Evolutionary conservation across 2,888 invertebrate genomes (phyloP), one percentile per base, ranked within the genome.

Genomic region (Seira sanloemensis): DNA sequence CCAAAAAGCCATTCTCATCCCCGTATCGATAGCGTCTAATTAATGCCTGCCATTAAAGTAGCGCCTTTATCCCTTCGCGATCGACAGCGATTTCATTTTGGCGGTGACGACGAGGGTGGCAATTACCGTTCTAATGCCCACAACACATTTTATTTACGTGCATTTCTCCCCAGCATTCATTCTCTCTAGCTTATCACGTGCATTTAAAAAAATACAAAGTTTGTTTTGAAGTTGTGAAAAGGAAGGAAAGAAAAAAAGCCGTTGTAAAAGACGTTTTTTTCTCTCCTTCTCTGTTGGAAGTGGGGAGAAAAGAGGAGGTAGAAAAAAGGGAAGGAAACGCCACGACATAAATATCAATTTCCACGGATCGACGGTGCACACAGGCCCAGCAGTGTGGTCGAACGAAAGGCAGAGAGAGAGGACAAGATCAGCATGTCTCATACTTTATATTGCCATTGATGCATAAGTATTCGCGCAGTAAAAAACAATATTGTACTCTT

Each of bases 301-400:
- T 23, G 67, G 9, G 21, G 62, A 5, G 72, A 73, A 73, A 62
- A 69, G 27, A 68, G 68, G 66, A 66, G 66, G 50, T 50, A 50
- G n/a, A n/a, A n/a, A n/a, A 50, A 21, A 77, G n/a, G 27, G 69
- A 26, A 27, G 46, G 25, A 73, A 72, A 79, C 50, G 50, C 50
- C 50, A 37, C 74, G 76, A 71, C 78, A 78, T 78, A 83, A 83
- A 83, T 83, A 78, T 83, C 78, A 78, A 83, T 83, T 83, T 78
- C 37, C 73, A 83, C 71, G 81, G 81, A 76, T 81, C 71, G 81
- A 81, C 58, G 9, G 26, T 19, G 50, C 23, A 12, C 4, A 24
- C 23, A 2, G 4, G 37, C 16, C 16, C 16, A 50, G 50, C 50
- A 50, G 50, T 50, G 50, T 50, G 50, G 50, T 50, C 50, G 50